Percentiles rank a stretch among this genome's conserved stretches.
Conservation (phyloP, 2,888 invertebrate genomes). For the Magallana nippona region DNA sequence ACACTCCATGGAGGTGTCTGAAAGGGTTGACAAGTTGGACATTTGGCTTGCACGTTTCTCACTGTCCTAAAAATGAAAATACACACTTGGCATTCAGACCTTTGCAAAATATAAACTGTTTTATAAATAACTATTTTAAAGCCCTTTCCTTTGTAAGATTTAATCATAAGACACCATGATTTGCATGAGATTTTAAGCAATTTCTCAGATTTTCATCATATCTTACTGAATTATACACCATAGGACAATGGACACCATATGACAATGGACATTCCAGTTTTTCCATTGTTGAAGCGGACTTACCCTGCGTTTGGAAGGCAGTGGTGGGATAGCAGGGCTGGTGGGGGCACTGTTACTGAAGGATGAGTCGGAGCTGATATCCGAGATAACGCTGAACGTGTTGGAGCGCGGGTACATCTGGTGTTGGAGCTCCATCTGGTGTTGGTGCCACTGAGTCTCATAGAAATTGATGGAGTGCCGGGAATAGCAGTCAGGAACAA, state of each 20-base stretch:
- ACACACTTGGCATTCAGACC: too few relatives aligned
- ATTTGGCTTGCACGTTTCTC: conserved; percentile 68
- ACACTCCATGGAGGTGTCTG: conserved; percentile 62
- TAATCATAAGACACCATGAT: too few relatives aligned
- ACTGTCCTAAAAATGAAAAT: conserved; percentile 52
- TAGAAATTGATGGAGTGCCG: conserved; percentile 88
- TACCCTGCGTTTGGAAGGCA: conserved; percentile 72
- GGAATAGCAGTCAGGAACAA: conserved; percentile 88
- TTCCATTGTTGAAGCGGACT: conserved; percentile 15
- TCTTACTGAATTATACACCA: too few relatives aligned
- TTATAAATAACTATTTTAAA: too few relatives aligned
- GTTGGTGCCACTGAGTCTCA: conserved; percentile 83
- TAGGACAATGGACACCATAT: too few relatives aligned
- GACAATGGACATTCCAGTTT: too few relatives aligned
- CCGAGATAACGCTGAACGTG: conserved; percentile 76
- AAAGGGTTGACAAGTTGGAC: conserved; percentile 69
- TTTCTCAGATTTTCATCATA: too few relatives aligned
- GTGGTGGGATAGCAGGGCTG: conserved; percentile 64
- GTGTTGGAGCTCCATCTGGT: conserved; percentile 76
- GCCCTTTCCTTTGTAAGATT: too few relatives aligned
- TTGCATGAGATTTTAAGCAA: too few relatives aligned
- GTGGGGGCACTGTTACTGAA: conserved; percentile 65
- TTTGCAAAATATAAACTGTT: too few relatives aligned
- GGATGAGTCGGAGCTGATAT: conserved; percentile 71
- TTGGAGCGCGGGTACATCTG: conserved; percentile 76